phyloP scores from a whole-genome alignment of 2,888 invertebrate species.

The Nemapogon koenigi region DNA sequence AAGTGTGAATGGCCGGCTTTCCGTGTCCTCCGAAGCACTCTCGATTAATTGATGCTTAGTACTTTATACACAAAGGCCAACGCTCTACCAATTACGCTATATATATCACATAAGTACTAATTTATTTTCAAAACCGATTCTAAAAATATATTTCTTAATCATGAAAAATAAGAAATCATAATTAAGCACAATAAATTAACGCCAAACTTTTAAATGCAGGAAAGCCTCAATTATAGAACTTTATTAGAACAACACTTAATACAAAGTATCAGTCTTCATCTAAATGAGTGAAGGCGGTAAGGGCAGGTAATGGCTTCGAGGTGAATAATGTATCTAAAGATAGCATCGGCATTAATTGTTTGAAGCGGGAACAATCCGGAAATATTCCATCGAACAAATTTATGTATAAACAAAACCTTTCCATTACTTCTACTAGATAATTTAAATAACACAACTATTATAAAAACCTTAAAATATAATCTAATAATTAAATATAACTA shows the following conservation, averaged over 20 bases:
- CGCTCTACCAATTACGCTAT: no score
- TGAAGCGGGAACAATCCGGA: constrained; percentile 25
- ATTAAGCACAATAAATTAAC: not conserved
- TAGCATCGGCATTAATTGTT: constrained; percentile 45
- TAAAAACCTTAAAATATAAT: not conserved
- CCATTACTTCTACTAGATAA: no score
- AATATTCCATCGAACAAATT: not conserved
- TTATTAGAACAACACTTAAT: constrained; percentile 3
- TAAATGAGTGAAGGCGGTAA: constrained; percentile 4
- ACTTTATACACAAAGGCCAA: no score
- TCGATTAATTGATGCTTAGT: no score
- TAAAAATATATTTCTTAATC: no score
- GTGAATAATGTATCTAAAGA: constrained; percentile 34
- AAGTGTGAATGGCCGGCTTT: no score
- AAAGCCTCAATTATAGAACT: constrained; percentile 1
- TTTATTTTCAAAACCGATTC: not conserved
- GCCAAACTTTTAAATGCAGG: not conserved
- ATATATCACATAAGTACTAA: not conserved
- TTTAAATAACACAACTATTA: not conserved
- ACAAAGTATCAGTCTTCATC: constrained; percentile 6
- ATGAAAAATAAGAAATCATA: no score
- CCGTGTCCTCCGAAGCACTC: no score
- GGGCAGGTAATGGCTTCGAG: constrained; percentile 13
- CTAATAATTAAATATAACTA: no score
- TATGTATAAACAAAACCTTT: not conserved